phyloP scores from a whole-genome alignment of 2,888 invertebrate species.

The Zygothrica quintamaculata region DNA sequence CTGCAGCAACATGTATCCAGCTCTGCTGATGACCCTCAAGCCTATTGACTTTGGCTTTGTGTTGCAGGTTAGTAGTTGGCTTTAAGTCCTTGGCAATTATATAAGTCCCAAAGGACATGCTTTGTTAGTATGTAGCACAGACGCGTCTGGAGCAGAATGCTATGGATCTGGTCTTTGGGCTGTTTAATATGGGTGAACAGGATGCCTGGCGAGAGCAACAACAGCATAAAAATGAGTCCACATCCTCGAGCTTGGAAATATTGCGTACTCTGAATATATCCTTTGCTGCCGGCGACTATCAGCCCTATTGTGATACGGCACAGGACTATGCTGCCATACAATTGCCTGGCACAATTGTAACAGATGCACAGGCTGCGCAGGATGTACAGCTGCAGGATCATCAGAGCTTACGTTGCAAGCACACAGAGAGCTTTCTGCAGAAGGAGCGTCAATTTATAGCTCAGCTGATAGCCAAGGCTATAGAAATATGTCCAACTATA shows the following conservation, averaged over 20 bases:
- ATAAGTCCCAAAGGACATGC: too few species aligned
- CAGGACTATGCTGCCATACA: conserved; percentile 65
- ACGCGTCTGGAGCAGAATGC: conserved; percentile 80
- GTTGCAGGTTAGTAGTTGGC: conserved; percentile 87
- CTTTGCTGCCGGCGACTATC: conserved; percentile 76
- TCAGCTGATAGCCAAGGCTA: conserved; percentile 78
- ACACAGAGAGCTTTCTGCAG: conserved; percentile 75
- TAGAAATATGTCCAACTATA: conserved; percentile 78
- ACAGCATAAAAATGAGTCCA: conserved; percentile 76
- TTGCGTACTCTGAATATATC: conserved; percentile 81
- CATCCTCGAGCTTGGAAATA: conserved; percentile 83
- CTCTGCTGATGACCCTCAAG: conserved; percentile 88
- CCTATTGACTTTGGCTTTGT: conserved; percentile 90
- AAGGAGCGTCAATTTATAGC: conserved; percentile 76
- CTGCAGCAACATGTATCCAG: conserved; percentile 91
- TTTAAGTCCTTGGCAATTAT: neutral
- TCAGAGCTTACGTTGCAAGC: conserved; percentile 69
- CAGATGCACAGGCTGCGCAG: conserved; percentile 18
- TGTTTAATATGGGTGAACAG: conserved; percentile 81
- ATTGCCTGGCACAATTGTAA: conserved; percentile 6
- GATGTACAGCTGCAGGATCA: too few species aligned
- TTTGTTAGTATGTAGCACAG: conserved; percentile 71
- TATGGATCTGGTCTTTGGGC: conserved; percentile 77
- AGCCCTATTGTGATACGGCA: conserved; percentile 65
- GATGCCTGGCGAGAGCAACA: conserved; percentile 76